Conservation (phyloP, 2,113 vertebrate species). For the Ceuthmochares aereus region DNA sequence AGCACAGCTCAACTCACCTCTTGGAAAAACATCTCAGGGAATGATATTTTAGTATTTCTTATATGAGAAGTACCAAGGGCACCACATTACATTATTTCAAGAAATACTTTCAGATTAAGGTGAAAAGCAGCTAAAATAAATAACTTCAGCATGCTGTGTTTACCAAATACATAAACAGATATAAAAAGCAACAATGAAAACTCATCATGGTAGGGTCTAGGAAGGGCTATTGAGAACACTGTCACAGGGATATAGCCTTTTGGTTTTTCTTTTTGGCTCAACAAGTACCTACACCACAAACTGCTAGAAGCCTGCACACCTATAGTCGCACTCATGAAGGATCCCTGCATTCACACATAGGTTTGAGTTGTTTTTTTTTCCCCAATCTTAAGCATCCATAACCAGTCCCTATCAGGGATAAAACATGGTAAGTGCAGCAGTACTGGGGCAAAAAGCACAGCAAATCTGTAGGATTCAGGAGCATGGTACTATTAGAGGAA, state of each 20-base stretch:
- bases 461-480: neutral
- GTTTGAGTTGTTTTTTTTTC: neutral
- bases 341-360: neutral
- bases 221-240: neutral
- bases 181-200: neutral
- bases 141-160: neutral
- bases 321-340: neutral
- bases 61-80: neutral
- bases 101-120: neutral
- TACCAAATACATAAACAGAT: neutral
- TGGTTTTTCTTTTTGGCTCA: neutral
- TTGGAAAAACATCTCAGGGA: neutral
- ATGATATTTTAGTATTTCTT: neutral
- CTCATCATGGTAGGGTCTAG: neutral
- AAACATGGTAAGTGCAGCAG: neutral
- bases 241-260: neutral
- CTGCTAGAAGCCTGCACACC: neutral
- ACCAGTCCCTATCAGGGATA: neutral
- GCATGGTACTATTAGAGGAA: fast-evolving
- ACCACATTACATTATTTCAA: neutral
- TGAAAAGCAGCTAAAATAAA: neutral
- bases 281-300: neutral
- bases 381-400: neutral
- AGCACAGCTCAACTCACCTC: neutral
- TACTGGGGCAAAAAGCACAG: neutral